Base-by-base conservation (phyloP, 2,797 vertebrate species). In the Aselliscus stoliczkanus region DNA sequence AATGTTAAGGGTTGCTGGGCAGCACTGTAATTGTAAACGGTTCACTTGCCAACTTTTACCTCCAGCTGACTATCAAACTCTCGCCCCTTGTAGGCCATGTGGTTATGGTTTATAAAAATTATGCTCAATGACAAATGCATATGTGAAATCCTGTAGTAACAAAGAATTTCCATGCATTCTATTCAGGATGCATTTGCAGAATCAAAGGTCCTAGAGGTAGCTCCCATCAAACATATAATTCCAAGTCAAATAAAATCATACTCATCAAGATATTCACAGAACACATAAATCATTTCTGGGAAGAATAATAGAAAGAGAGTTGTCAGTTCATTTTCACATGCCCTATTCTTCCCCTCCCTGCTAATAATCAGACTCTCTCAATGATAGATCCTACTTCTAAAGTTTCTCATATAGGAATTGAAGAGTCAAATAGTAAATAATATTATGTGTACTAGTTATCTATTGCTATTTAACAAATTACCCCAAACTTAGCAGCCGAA, bases 21-120 rank as follows among this genome's bases (percentile, higher is more conserved):
- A 84, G 96, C 83, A 47, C 52, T 50, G 34, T 77, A 96, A 93
- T 82, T 96, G 87, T 89, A 96, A 96, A 93, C 58, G 91, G 39
- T 82, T 93, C 90, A 64, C 93, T 95, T 90, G 94, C 90, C 96
- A 96, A 94, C 47, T 70, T 94, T 72, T 75, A 39, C 89, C 72
- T 96, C 73, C 76, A 31, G 5, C 76, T 92, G 83, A 29, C 87
- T 95, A 89, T 94, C 88, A 96, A 81, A 92, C 25, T 37, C 27
- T 82, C 80, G 69, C 73, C 39, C 64, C 80, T 67, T 67, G 21
- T 69, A 85, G 44, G 75, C 56, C 73, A 54, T 54, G 50, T 39
- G 37, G 67, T 21, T 47, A 42, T 82, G 17, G 2, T 75, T 93
- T 54, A 9, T 54, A 52, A 90, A 91, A 93, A 90, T 72, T n/a